Evolutionary conservation across 2,113 vertebrate species (phyloP).

Genomic region (Mungos mungo): DNA sequence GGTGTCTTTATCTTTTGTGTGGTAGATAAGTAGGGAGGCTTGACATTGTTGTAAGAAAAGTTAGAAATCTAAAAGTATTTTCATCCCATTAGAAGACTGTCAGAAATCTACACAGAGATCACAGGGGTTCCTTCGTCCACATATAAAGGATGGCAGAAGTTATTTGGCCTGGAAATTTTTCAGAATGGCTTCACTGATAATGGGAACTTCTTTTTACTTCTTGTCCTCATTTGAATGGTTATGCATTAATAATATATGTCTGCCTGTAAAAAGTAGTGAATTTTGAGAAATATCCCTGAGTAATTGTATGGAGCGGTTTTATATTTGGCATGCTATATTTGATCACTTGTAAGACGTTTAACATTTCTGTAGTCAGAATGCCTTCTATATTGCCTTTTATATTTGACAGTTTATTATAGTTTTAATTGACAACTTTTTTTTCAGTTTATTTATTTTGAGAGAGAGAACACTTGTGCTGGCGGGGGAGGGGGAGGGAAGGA

Average conservation of each 20-base stretch:
- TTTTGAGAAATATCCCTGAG: background rate
- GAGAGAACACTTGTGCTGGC: no score
- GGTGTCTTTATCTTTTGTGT: slow-evolving; percentile 11
- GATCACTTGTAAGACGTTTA: background rate
- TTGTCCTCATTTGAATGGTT: background rate
- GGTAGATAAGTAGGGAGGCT: background rate
- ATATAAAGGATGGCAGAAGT: background rate
- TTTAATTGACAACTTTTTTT: background rate
- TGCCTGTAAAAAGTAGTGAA: background rate
- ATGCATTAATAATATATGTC: background rate
- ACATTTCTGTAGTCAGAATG: background rate
- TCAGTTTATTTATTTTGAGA: no score
- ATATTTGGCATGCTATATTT: background rate
- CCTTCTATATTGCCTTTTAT: background rate
- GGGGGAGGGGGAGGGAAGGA: no score
- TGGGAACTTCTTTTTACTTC: background rate
- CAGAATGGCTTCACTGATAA: background rate
- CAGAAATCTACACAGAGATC: background rate
- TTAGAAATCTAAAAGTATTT: background rate
- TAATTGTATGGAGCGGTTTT: background rate
- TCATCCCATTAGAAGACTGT: background rate
- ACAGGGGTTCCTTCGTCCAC: background rate
- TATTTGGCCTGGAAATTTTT: background rate
- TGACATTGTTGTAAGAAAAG: slow-evolving; percentile 38
- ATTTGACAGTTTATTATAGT: background rate